Evolutionary conservation across 2,113 vertebrate genomes (phyloP).

Genomic region (Chaenogobius annularis): DNA sequence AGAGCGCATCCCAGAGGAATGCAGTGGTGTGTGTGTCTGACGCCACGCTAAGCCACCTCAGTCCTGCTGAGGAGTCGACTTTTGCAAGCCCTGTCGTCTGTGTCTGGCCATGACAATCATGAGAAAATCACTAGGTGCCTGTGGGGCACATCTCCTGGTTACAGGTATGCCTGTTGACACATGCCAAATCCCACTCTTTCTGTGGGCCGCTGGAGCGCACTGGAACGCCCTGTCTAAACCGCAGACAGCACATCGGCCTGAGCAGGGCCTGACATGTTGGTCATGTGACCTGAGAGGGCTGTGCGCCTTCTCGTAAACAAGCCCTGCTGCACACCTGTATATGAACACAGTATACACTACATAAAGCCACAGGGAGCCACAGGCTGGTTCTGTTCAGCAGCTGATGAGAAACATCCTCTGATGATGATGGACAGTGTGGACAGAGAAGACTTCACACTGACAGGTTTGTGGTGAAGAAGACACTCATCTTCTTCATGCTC

Average conservation of each 20-base stretch:
- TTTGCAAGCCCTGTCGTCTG: slow-evolving; percentile 76
- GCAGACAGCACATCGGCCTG: slow-evolving; percentile 78
- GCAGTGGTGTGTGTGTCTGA: slow-evolving; percentile 73
- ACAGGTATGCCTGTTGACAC: slow-evolving; percentile 82
- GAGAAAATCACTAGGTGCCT: slow-evolving; percentile 80
- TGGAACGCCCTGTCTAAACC: slow-evolving; percentile 82
- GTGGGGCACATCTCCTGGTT: slow-evolving; percentile 73
- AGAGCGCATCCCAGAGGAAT: slow-evolving; percentile 71
- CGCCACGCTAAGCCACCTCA: slow-evolving; percentile 80
- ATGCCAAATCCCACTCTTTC: slow-evolving; percentile 79
- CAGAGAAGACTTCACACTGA: slow-evolving; percentile 47
- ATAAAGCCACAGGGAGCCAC: slow-evolving; percentile 16
- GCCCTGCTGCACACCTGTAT: slow-evolving; percentile 31
- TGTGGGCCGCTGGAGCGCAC: slow-evolving; percentile 65
- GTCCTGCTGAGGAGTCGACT: slow-evolving; percentile 77
- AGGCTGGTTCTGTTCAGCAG: slow-evolving; percentile 56
- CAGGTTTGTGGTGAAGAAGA: not conserved
- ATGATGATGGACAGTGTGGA: slow-evolving; percentile 78
- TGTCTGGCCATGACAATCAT: slow-evolving; percentile 76
- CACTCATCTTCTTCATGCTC: not conserved
- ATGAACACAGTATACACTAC: slow-evolving; percentile 12
- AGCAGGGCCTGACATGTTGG: slow-evolving; percentile 77
- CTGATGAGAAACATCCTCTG: slow-evolving; percentile 61
- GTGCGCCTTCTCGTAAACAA: slow-evolving; percentile 51
- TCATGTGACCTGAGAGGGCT: slow-evolving; percentile 66